Evolutionary conservation across 64 coral and sea anemone genomes (phyloP), one percentile per base, ranked within the genome.

Genomic region (Montipora efflorescens): DNA sequence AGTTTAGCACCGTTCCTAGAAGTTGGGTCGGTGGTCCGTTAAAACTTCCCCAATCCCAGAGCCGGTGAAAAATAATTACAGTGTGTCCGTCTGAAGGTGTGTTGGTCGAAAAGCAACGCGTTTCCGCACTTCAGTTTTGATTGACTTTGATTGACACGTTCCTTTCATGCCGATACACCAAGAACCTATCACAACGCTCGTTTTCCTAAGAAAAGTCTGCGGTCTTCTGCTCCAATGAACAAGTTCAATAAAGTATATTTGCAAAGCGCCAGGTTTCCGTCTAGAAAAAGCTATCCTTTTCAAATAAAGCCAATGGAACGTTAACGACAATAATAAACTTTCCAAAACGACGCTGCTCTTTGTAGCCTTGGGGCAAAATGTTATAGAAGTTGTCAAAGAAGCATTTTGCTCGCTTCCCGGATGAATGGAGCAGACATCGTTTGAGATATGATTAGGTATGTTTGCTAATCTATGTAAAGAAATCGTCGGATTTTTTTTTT

Each of bases 121-220:
- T 86, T 71, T 86, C 82, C 82, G 82, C 49, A 50, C 82, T 70
- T 71, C 66, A 71, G 44, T 71, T 21, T 58, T 61, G 55, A 61
- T 61, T 82, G 66, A 47, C 68, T 45, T 66, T 92, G 90, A 92
- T 92, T 92, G 90, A 92, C 90, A 92, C 90, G 85, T 92, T 92
- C 90, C 52, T 92, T 20, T 74, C 47, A 92, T 92, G 55, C 19
- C 75, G 81, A 62, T 92, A 92, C 90, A 92, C 20, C 80, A 72
- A 45, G 6, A 48, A 77, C 90, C 90, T 85, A 86, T 92, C 72
- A 92, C 21, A 3, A n/a, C 51, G 14, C 23, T 43, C 44, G 47
- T 48, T 51, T 72, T 51, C 1, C 70, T 18, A 85, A 86, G 64
- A 77, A 72, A 70, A 86, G 15, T 72, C 61, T 86, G 62, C 46